Percentiles rank a stretch among this genome's conserved stretches.
Conservation (phyloP, 1,140 invertebrate genomes). For the Macrobrachium rosenbergii region DNA sequence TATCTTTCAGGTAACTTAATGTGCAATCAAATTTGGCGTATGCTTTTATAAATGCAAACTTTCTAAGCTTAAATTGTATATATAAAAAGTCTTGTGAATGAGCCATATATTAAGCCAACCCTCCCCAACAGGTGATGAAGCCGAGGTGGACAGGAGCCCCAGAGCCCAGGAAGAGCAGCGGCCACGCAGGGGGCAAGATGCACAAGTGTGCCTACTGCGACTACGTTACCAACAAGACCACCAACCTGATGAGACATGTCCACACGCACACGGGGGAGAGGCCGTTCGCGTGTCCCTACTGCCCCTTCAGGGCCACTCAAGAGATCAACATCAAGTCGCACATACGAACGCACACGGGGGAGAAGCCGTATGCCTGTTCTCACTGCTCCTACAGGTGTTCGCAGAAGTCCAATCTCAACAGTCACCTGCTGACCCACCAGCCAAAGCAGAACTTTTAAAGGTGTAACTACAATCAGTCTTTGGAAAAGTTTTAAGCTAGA, state of each 20-base stretch:
- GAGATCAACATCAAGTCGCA: slow-evolving; percentile 91
- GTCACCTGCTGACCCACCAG: slow-evolving; percentile 33
- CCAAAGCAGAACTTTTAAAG: too few relatives aligned
- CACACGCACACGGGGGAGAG: slow-evolving; percentile 79
- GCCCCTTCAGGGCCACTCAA: slow-evolving; percentile 71
- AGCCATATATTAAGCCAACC: not conserved
- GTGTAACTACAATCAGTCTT: too few relatives aligned
- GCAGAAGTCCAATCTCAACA: slow-evolving; percentile 48
- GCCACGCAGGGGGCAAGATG: slow-evolving; percentile 83
- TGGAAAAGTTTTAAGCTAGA: too few relatives aligned
- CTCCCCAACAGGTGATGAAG: slow-evolving; percentile 37
- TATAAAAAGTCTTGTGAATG: not conserved
- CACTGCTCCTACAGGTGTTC: slow-evolving; percentile 76
- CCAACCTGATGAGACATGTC: slow-evolving; percentile 23
- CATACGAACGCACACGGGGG: slow-evolving; percentile 95
- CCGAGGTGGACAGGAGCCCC: not conserved
- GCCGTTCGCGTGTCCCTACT: slow-evolving; percentile 90
- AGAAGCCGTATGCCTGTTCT: slow-evolving; percentile 96
- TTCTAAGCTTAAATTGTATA: too few relatives aligned
- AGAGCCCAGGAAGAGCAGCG: slow-evolving; percentile 23
- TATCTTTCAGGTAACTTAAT: too few relatives aligned
- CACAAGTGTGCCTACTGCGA: slow-evolving; percentile 91
- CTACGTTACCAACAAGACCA: slow-evolving; percentile 7
- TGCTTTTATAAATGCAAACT: too few relatives aligned
- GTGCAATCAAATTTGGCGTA: too few relatives aligned